Conservation (phyloP, 2,113 vertebrate genomes). For the Oncorhynchus tshawytscha region DNA sequence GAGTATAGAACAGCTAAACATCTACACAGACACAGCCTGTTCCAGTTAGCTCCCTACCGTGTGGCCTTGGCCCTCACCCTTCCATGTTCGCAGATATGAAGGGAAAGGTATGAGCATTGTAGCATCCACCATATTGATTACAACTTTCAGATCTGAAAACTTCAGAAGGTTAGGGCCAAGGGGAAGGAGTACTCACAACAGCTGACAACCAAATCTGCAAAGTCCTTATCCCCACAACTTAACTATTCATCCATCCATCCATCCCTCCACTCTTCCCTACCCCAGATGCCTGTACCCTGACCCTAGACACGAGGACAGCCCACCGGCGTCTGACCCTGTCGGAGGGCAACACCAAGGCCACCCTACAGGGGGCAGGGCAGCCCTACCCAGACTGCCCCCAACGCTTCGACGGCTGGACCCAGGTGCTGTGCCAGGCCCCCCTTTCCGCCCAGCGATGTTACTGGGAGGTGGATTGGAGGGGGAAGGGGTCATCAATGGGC, state of each 20-base stretch:
- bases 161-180: no score
- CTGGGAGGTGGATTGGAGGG: conserved; percentile 80
- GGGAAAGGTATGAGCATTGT: no score
- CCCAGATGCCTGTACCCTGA: conserved; percentile 58
- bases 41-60: no score
- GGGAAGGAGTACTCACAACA: no score
- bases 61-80: neutral
- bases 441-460: conserved; percentile 70
- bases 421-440: conserved; percentile 71
- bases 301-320: conserved; percentile 67
- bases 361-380: conserved; percentile 53
- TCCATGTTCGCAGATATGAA: no score
- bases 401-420: conserved; percentile 77
- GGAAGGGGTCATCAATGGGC: conserved; percentile 74
- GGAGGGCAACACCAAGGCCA: conserved; percentile 67
- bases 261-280: neutral
- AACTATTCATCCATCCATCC: no score
- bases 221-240: no score
- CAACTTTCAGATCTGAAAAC: no score
- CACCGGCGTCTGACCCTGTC: conserved; percentile 68
- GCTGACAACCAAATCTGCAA: no score
- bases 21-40: no score
- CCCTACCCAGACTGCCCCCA: conserved; percentile 47
- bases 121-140: no score
- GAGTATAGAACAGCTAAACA: conserved; percentile 38